phyloP scores from a whole-genome alignment of 1,140 invertebrate genomes.

The Pantala flavescens region DNA sequence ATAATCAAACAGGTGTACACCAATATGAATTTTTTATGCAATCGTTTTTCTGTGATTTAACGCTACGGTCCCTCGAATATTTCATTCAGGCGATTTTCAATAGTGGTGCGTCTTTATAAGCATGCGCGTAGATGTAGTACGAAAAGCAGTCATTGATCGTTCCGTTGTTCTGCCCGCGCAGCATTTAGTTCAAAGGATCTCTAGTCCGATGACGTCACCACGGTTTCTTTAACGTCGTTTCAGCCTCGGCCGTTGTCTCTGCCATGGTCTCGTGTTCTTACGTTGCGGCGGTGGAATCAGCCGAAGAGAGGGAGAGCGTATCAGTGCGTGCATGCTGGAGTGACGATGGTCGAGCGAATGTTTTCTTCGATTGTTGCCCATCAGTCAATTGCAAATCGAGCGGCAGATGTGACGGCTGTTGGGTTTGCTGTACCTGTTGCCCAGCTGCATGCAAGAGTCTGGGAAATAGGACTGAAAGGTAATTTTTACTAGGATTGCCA shows the following conservation, averaged over 20 bases:
- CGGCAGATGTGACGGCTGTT: neutral
- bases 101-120: neutral
- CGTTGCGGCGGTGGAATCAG: neutral
- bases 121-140: neutral
- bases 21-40: no score
- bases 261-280: neutral
- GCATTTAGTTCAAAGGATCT: neutral
- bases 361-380: neutral
- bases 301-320: neutral
- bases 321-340: neutral
- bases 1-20: no score
- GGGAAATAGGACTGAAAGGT: neutral
- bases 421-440: neutral
- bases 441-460: neutral
- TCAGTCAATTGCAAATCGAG: neutral
- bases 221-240: neutral
- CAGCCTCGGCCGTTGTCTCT: neutral
- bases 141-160: neutral
- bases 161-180: conserved; percentile 1
- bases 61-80: no score
- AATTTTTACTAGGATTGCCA: neutral
- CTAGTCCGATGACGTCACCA: neutral
- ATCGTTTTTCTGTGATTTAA: no score
- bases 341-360: conserved; percentile 3
- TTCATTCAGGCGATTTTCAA: no score